Evolutionary conservation across 2,113 vertebrate species (phyloP).

Genomic region (Henicopernis longicauda): DNA sequence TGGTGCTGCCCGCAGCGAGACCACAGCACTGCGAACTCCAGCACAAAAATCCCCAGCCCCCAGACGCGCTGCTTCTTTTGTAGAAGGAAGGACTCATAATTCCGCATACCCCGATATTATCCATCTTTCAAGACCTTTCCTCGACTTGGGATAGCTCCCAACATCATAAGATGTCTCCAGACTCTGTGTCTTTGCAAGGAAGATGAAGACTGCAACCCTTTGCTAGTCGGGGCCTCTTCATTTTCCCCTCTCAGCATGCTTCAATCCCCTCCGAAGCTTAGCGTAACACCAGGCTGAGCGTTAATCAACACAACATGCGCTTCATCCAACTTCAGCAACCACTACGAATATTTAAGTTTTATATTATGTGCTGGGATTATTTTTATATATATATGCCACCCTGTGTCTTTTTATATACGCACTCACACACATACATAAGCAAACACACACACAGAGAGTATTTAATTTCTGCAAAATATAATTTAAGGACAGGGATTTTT

Average conservation of each 20-base stretch:
- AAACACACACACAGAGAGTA: neutral
- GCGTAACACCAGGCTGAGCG: conserved; percentile 8
- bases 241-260: neutral
- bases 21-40: neutral
- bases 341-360: neutral
- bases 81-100: neutral
- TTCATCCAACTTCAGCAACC: conserved; percentile 6
- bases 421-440: neutral
- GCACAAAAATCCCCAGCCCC: neutral
- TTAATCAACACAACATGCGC: conserved; percentile 13
- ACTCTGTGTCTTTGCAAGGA: neutral
- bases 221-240: neutral
- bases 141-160: neutral
- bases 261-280: neutral
- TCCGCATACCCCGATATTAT: neutral
- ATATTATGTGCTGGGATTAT: conserved; percentile 38
- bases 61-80: neutral
- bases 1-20: accelerated
- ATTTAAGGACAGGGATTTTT: neutral
- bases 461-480: conserved; percentile 13
- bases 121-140: neutral
- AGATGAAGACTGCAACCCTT: neutral
- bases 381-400: conserved; percentile 39
- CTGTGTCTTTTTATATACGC: conserved; percentile 23
- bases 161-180: neutral